Evolutionary conservation across 2,797 vertebrate species (phyloP).

Genomic region (Oryzias dopingdopingensis): DNA sequence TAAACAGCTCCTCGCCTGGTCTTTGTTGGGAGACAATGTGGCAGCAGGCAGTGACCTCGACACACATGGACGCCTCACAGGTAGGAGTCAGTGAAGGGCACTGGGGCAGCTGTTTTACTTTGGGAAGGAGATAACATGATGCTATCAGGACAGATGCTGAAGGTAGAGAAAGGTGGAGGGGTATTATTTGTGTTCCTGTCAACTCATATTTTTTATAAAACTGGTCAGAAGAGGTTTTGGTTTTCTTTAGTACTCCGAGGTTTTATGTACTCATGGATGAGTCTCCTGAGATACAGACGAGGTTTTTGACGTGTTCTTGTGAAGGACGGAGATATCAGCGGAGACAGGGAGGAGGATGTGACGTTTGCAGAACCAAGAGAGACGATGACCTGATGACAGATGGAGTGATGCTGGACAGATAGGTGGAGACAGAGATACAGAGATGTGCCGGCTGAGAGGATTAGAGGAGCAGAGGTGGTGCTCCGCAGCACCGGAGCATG

Average conservation of each 20-base stretch:
- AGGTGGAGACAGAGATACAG: constrained; percentile 49
- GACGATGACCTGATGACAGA: constrained; percentile 66
- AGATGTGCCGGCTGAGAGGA: constrained; percentile 50
- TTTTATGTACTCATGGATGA: background rate
- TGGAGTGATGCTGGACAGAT: constrained; percentile 57
- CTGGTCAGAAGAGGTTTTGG: background rate
- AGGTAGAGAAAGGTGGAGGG: constrained; percentile 28
- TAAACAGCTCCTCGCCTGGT: background rate
- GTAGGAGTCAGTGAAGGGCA: constrained; percentile 80
- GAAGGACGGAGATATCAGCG: constrained; percentile 49
- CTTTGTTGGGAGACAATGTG: constrained; percentile 22
- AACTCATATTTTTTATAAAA: background rate
- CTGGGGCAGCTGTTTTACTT: constrained; percentile 81
- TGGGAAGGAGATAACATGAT: constrained; percentile 84
- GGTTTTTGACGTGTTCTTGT: constrained; percentile 12
- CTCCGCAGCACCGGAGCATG: constrained; percentile 54
- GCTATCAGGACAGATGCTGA: constrained; percentile 76
- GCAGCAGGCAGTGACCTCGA: constrained; percentile 33
- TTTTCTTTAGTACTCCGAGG: accelerated
- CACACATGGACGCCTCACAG: constrained; percentile 14
- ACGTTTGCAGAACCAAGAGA: constrained; percentile 40
- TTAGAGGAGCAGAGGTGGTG: constrained; percentile 64
- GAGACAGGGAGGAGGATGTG: background rate
- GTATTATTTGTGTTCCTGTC: constrained; percentile 21
- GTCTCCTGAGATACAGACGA: background rate